Evolutionary conservation across 2,888 invertebrate genomes (phyloP).

Genomic region (Sclerodermus sp.): DNA sequence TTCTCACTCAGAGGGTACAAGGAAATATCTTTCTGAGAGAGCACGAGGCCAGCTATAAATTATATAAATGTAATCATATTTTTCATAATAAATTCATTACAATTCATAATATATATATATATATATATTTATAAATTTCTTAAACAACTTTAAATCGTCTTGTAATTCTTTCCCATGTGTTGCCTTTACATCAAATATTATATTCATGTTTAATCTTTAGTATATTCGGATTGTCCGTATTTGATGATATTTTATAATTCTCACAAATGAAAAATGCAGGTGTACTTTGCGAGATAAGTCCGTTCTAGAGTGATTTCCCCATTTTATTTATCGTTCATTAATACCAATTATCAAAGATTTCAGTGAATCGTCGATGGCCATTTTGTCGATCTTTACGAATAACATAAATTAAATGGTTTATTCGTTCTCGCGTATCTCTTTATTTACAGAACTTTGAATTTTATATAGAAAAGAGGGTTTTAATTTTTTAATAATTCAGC

Average conservation of each 20-base stretch:
- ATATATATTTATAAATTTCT: too few species aligned
- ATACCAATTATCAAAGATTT: too few species aligned
- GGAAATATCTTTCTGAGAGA: too few species aligned
- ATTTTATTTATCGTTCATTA: conserved; percentile 14
- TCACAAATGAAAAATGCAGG: conserved; percentile 20
- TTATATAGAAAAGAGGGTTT: not conserved
- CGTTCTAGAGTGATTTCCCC: not conserved
- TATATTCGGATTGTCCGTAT: conserved; percentile 50
- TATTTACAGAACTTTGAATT: conserved; percentile 2
- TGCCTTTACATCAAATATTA: conserved; percentile 26
- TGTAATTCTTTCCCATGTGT: too few species aligned
- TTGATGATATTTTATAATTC: conserved; percentile 44
- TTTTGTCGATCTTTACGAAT: conserved; percentile 2
- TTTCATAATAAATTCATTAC: too few species aligned
- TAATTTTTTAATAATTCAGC: too few species aligned
- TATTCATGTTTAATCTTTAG: conserved; percentile 28
- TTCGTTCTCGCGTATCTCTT: conserved; percentile 7
- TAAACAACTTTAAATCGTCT: too few species aligned
- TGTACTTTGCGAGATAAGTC: conserved; percentile 16
- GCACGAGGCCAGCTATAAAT: too few species aligned
- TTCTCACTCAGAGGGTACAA: too few species aligned
- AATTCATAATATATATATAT: too few species aligned
- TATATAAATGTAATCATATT: too few species aligned
- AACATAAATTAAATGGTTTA: conserved; percentile 7
- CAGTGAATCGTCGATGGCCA: too few species aligned